Base-by-base conservation (phyloP, 2,113 vertebrate species). In the Carollia perspicillata region DNA sequence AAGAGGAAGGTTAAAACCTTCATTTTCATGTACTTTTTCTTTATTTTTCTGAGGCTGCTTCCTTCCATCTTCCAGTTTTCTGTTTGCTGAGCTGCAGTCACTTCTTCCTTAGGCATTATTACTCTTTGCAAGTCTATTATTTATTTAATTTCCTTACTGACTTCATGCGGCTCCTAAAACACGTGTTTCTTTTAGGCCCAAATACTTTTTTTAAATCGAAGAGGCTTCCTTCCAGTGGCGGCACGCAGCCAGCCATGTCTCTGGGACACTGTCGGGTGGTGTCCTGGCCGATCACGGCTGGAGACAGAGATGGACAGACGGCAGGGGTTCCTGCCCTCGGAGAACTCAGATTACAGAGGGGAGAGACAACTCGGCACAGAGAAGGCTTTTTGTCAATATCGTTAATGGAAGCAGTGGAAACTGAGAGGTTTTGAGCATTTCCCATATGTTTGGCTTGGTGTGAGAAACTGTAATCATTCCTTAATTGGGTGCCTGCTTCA, bases 141-240 rank as follows among this genome's bases (percentile, higher is more conserved):
- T 51, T 81, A 33, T 79, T 80, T 92, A 35, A 78, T 83, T 63
- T 79, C 66, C 79, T 80, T 75, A 63, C 35, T 37, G 68, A 71
- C n/a, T 86, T 80, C 2, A 14, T n/a, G 40, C n/a, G 79, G 87
- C 55, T 89, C 23, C 49, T 87, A 69, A 93, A 94, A 63, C 91
- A 51, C 63, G 26, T 66, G 44, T 18, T 89, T 84, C 37, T 80
- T 92, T 80, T 81, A 18, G 85, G 40, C 51, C 81, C 86, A 88
- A 78, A 28, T 11, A 69, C 42, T 37, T 30, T 79, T 79, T 93
- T 53, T 77, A 55, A 77, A 95, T 40, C 20, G 23, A 74, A 71
- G 35, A 79, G 37, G 5, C 65, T 84, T 84, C 60, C 69, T 88
- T 84, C 22, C 40, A 72, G 26, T 6, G 0, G 30, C 11, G 7